Conservation (phyloP, 2,888 invertebrate genomes). For the Pachycephus smyrnensis region DNA sequence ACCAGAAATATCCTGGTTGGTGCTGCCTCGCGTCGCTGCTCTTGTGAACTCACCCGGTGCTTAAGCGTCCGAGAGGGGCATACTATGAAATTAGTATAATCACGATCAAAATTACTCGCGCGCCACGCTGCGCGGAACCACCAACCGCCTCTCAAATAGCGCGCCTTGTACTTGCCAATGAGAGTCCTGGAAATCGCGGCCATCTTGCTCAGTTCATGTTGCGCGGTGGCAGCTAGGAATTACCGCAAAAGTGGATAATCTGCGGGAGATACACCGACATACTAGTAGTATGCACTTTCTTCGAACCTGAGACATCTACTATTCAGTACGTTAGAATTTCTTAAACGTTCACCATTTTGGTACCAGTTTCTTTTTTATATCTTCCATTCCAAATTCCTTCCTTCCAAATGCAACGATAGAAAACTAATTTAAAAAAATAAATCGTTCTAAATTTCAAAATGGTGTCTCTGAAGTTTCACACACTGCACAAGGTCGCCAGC, state of each 20-base stretch:
- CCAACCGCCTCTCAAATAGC: constrained; percentile 58
- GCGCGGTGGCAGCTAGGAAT: constrained; percentile 48
- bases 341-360: neutral
- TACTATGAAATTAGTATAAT: constrained; percentile 60
- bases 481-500: constrained; percentile 34
- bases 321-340: neutral
- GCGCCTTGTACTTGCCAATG: constrained; percentile 52
- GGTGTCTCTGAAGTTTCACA: neutral
- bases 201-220: constrained; percentile 48
- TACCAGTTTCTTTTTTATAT: neutral
- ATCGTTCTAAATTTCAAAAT: neutral
- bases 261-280: constrained; percentile 21
- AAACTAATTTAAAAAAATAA: neutral
- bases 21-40: constrained; percentile 23
- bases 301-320: neutral
- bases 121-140: constrained; percentile 49
- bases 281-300: neutral
- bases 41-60: constrained; percentile 48
- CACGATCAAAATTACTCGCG: constrained; percentile 59
- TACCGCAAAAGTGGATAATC: constrained; percentile 54
- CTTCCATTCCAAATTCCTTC: neutral
- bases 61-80: constrained; percentile 52
- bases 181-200: constrained; percentile 42
- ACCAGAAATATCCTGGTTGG: neutral
- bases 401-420: neutral